Evolutionary conservation across 1,140 invertebrate genomes (phyloP).

Genomic region (Eulimnadia texana): DNA sequence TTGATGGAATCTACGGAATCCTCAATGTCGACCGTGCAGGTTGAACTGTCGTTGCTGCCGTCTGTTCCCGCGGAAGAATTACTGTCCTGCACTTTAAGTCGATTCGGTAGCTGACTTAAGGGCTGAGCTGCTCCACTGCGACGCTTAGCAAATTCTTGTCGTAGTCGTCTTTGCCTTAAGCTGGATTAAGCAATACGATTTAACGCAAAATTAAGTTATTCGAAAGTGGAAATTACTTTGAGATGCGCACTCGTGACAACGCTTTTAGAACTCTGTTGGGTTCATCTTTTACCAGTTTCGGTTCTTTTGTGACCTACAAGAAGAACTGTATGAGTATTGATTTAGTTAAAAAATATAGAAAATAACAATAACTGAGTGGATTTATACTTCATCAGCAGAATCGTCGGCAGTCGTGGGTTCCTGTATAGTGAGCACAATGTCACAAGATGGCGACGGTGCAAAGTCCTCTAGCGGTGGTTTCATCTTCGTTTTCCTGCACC

Average conservation of each 20-base stretch:
- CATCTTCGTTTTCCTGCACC: neutral
- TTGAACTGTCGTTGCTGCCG: neutral
- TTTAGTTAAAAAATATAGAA: no score
- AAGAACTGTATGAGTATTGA: neutral
- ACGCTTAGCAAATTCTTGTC: neutral
- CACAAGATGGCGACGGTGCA: neutral
- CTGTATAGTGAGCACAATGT: conserved; percentile 4
- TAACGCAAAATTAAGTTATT: no score
- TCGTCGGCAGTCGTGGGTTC: neutral
- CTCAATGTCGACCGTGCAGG: neutral
- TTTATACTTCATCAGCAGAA: neutral
- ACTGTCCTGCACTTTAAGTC: neutral
- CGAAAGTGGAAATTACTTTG: neutral
- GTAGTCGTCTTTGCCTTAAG: neutral
- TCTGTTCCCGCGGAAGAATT: neutral
- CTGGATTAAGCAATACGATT: no score
- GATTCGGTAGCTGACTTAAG: neutral
- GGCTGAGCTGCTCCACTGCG: no score
- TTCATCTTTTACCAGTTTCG: neutral
- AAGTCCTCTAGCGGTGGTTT: neutral
- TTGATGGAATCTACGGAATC: neutral
- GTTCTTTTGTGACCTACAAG: neutral
- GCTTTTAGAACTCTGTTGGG: neutral
- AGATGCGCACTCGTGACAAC: neutral
- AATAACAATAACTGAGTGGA: no score